Evolutionary conservation across 2,888 invertebrate genomes (phyloP), one percentile per base, ranked within the genome.

Genomic region (Apoda limacodes): DNA sequence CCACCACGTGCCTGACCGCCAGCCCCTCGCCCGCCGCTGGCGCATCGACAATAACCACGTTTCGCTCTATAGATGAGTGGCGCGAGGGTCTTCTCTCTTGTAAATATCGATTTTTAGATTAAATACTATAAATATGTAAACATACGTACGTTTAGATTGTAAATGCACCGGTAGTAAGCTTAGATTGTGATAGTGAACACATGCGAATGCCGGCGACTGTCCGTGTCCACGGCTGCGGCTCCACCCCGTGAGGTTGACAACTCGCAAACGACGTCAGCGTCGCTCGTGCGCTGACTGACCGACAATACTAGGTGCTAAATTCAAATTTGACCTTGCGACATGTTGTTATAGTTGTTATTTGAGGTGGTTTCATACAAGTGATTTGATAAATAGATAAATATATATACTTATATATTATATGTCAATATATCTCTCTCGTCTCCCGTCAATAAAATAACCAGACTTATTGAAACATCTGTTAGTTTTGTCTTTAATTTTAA

Each of bases 301-400:
- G 78, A 80, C 78, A 80, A 80, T 80, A 78, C 70, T 75, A 76
- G 78, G 78, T 78, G 78, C 78, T 78, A 75, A n/a, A 66, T 60
- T 63, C 65, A 67, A 62, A 69, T 69, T 69, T 71, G 70, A 75
- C 68, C 68, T 70, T 70, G 67, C 71, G 62, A 70, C 63, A 64
- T 56, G 66, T 67, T 74, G 59, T 64, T 65, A 55, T 67, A 69
- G 63, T 67, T 65, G 59, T 65, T 67, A 64, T 57, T 63, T 57
- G 60, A 69, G 57, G 56, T 66, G 68, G 66, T 64, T 60, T 48
- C 34, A 62, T 55, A 51, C 57, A 69, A 64, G 67, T 74, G 68
- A 71, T 68, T 65, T n/a, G n/a, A n/a, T n/a, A n/a, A n/a, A n/a
- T n/a, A n/a, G n/a, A n/a, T n/a, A n/a, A n/a, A n/a, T n/a, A n/a